These are phyloP conservation scores for Paramisgurnus dabryanus DNA, from an alignment of 2,113 vertebrate genomes.

Conservation along the genomic window DNA sequence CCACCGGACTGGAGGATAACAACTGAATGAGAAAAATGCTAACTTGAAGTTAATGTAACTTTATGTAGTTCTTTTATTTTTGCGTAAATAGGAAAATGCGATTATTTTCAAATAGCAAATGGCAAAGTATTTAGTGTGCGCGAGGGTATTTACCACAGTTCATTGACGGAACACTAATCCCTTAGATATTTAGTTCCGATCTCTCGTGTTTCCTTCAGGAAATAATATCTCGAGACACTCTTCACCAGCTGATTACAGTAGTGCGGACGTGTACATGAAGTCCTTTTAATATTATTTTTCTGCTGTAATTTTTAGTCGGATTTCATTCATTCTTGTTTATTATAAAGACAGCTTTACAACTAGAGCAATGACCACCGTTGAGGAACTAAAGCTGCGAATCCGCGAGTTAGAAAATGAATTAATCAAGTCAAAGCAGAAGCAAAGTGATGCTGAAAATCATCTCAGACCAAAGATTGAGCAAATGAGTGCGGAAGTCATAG, in stretches of 20 bases:
- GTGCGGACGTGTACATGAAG: slow-evolving; percentile 70
- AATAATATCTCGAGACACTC: slow-evolving; percentile 52
- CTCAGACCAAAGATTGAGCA: slow-evolving; percentile 78
- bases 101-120: neutral
- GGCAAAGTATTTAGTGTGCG: neutral
- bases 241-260: slow-evolving; percentile 58
- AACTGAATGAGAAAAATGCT: neutral
- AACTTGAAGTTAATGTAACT: no score
- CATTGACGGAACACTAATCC: neutral
- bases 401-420: slow-evolving; percentile 85
- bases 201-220: slow-evolving; percentile 58
- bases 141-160: no score
- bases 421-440: slow-evolving; percentile 74
- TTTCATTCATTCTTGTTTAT: neutral
- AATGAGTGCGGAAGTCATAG: slow-evolving; percentile 92
- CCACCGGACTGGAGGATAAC: neutral
- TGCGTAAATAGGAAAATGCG: neutral
- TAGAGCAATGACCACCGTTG: slow-evolving; percentile 70
- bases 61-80: neutral
- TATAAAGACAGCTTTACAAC: neutral
- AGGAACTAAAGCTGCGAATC: slow-evolving; percentile 80
- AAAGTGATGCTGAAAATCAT: slow-evolving; percentile 58
- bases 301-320: neutral
- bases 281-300: neutral
- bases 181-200: neutral